Evolutionary conservation across 2,888 invertebrate genomes (phyloP).

Genomic region (Nephrocerus scutellatus): DNA sequence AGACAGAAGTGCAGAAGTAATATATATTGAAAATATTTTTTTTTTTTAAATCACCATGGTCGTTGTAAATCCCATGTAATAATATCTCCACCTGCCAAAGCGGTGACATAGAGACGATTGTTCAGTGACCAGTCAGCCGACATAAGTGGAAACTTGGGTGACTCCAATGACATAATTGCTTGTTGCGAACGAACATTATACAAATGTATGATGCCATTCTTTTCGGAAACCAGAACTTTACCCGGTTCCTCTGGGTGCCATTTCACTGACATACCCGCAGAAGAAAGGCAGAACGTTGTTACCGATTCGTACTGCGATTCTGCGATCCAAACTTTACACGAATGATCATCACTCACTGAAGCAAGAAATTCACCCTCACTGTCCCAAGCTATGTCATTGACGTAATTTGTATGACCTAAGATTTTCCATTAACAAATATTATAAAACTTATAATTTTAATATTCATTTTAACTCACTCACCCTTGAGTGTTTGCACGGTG

Average conservation of each 20-base stretch:
- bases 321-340: conserved; percentile 61
- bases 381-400: conserved; percentile 65
- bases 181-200: conserved; percentile 63
- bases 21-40: conserved; percentile 4
- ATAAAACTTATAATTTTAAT: too few species aligned
- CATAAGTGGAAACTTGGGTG: conserved; percentile 55
- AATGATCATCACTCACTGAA: conserved; percentile 70
- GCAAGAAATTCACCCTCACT: conserved; percentile 61
- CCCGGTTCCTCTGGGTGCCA: conserved; percentile 64
- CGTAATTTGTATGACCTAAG: conserved; percentile 58
- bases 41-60: conserved; percentile 52
- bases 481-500: conserved; percentile 43
- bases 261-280: conserved; percentile 60
- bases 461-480: too few species aligned
- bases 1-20: conserved; percentile 6
- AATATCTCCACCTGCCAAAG: conserved; percentile 60
- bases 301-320: conserved; percentile 51
- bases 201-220: conserved; percentile 64
- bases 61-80: conserved; percentile 62
- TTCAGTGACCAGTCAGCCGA: conserved; percentile 65
- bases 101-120: conserved; percentile 54
- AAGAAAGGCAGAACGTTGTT: conserved; percentile 57
- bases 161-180: conserved; percentile 60
- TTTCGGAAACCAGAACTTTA: conserved; percentile 68
- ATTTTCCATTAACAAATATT: not conserved